Base-by-base conservation (phyloP, 1,140 invertebrate genomes). In the Bilobella aurantiaca region DNA sequence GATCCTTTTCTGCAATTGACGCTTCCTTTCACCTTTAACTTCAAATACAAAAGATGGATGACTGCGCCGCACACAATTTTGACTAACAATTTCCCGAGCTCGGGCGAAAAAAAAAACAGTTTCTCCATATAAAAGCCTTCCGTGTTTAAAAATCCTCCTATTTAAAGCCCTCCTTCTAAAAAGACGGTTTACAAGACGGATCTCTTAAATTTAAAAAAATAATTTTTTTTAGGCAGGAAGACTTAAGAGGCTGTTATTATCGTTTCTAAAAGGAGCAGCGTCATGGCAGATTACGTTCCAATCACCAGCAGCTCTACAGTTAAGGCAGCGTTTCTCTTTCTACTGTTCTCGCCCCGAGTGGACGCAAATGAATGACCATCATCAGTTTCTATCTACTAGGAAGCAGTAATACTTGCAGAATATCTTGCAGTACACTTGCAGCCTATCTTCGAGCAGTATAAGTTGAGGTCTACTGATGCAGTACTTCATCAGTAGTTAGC, bases 271-370 rank as follows among this genome's bases (percentile, higher is more conserved):
- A 23, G 25, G 8, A 53, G 21, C 8, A 8, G 49, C 23, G 49
- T 53, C 49, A 53, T 53, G 49, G 14, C 49, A 53, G 49, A 53
- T 53, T 53, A 18, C 14, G 49, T 23, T 53, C 49, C 14, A 53
- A 53, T 53, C 14, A 53, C n/a, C n/a, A 53, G 49, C 49, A 23
- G 12, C 5, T 8, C 5, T 5, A 23, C 14, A 53, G 25, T 12
- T 42, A n/a, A 42, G n/a, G 8, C 8, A 8, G 8, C 37, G 37
- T 12, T 42, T n/a, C 37, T 42, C n/a, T 42, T 42, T 42, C n/a
- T n/a, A n/a, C 34, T 42, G 8, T 42, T 42, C 18, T 42, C 34
- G 8, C 18, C 18, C 8, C 34, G 8, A 23, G 21, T 18, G 21
- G 12, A 23, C 14, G 14, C 49, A 5, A 14, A 53, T 53, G 49